Percentiles rank a stretch among this genome's conserved stretches.
These are phyloP conservation scores for Fratercula arctica DNA, from an alignment of 2,797 vertebrate species.

Conservation along the genomic window DNA sequence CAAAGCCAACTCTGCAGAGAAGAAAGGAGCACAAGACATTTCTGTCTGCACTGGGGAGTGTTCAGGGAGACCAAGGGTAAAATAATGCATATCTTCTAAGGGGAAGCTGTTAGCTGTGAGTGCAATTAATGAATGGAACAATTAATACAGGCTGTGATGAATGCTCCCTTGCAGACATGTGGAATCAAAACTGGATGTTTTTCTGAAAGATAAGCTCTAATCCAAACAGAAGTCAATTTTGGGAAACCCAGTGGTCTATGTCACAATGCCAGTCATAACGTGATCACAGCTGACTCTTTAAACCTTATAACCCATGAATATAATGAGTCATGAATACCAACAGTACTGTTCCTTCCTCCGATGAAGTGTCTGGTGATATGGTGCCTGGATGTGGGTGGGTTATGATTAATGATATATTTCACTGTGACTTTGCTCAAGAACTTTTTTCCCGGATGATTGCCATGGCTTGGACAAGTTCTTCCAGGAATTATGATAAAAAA, in stretches of 20 bases:
- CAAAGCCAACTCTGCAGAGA: not conserved
- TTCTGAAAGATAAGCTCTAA: conserved; percentile 37
- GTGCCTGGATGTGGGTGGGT: not conserved
- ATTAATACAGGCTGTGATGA: not conserved
- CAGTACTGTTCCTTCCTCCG: conserved; percentile 38
- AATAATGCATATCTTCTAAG: not conserved
- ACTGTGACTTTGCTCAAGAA: not conserved
- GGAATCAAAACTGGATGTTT: conserved; percentile 47
- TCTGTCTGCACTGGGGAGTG: not conserved
- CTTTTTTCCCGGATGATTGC: not conserved
- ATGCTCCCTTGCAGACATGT: not conserved
- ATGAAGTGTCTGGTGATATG: not conserved
- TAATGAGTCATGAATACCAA: conserved; percentile 31
- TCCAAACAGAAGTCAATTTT: conserved; percentile 21
- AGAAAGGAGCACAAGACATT: not conserved
- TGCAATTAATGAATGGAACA: conserved; percentile 1
- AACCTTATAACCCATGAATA: not conserved
- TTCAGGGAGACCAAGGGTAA: not conserved
- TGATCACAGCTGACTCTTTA: not conserved
- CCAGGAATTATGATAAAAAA: conserved; percentile 4
- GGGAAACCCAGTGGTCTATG: not conserved
- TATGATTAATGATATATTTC: conserved; percentile 26
- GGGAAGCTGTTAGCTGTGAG: not conserved
- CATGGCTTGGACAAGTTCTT: not conserved
- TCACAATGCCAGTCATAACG: not conserved